Conservation (phyloP, 2,888 invertebrate genomes). For the Itoplectis maculator region DNA sequence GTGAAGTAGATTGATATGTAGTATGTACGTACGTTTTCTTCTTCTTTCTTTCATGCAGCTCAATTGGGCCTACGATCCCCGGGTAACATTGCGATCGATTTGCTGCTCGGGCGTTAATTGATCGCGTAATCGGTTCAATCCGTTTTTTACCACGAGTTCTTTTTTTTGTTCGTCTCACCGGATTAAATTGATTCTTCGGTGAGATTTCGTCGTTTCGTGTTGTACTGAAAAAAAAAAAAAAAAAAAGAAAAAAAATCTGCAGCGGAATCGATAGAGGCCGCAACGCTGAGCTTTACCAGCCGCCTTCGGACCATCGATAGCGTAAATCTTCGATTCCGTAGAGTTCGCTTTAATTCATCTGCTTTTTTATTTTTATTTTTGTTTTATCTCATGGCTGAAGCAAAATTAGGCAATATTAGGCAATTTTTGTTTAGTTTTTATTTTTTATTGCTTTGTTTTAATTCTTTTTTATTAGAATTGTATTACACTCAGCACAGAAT, state of each 20-base stretch:
- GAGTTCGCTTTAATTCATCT: neutral
- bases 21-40: slow-evolving; percentile 40
- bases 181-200: slow-evolving; percentile 11
- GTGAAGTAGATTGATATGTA: slow-evolving; percentile 4
- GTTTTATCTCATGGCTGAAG: neutral
- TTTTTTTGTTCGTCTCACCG: slow-evolving; percentile 18
- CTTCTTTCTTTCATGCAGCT: slow-evolving; percentile 58
- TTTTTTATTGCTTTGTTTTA: neutral
- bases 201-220: slow-evolving; percentile 68
- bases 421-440: neutral
- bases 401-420: neutral
- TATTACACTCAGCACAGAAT: neutral
- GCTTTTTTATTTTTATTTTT: slow-evolving; percentile 19
- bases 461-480: neutral
- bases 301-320: slow-evolving; percentile 52
- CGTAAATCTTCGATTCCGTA: slow-evolving; percentile 60
- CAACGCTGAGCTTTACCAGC: slow-evolving; percentile 56
- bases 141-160: neutral
- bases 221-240: slow-evolving; percentile 50
- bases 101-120: slow-evolving; percentile 27
- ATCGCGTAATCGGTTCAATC: slow-evolving; percentile 25
- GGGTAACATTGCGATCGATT: slow-evolving; percentile 59
- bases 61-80: slow-evolving; percentile 58
- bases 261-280: slow-evolving; percentile 75
- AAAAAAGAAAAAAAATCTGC: slow-evolving; percentile 63